Base-by-base conservation (phyloP, 2,888 invertebrate species). In the Tinea semifulvella region DNA sequence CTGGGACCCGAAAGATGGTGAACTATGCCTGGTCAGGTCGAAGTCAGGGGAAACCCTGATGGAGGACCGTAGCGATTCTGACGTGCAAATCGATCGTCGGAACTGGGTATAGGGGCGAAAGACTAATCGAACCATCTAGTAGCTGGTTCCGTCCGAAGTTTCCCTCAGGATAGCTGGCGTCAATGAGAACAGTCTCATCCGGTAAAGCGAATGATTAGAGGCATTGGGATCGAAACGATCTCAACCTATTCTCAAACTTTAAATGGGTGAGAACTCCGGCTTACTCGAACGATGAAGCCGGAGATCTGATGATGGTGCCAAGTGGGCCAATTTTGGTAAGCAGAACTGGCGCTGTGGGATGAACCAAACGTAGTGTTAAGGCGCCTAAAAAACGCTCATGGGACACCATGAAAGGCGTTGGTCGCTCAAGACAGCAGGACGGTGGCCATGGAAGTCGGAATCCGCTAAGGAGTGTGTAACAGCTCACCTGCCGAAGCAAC, bases 311-410 rank as follows among this genome's bases (percentile, higher is more conserved):
- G 71, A 75, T 75, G 80, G 82, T 82, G 82, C 83, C 84, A 77
- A 87, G 86, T 86, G 87, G 85, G 86, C 85, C 86, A 85, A 67
- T 86, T 87, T 86, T 87, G 85, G 87, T 86, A 87, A 88, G 87
- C 87, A 88, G 87, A 88, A 89, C 88, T 88, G 87, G 88, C 85
- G 87, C 83, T 88, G 87, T 84, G 86, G 87, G 86, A 87, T 88
- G 87, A 88, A 88, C 85, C 85, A 83, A 87, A 87, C 85, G 85
- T 73, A 68, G 81, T 82, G 85, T 84, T 87, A 86, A 85, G 84
- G 86, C 80, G 85, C 85, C 84, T 62, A 74, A 85, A 71, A 72
- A 76, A 83, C 83, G 84, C 84, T 63, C 56, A 64, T 55, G 52
- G 61, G 55, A 56, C 51, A 55, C 57, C 56, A 56, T 51, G 51